Percentiles rank a stretch among this genome's conserved stretches.
Conservation (phyloP, 2,888 invertebrate species). For the Vannuccia rotundouncinata region DNA sequence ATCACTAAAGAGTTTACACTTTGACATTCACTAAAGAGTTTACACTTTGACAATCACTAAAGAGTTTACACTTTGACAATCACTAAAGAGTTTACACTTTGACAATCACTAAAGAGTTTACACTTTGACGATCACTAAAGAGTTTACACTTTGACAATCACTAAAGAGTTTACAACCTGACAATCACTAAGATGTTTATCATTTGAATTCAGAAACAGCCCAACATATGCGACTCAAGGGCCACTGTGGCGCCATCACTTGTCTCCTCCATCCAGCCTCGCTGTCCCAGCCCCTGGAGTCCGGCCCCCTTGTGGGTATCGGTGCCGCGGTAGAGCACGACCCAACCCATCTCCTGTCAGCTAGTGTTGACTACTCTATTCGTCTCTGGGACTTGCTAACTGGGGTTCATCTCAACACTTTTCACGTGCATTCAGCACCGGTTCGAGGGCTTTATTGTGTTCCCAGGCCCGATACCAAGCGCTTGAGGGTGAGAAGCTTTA, state of each 20-base stretch:
- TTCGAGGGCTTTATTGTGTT: conserved; percentile 58
- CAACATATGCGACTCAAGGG: background rate
- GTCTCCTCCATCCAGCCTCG: conserved; percentile 22
- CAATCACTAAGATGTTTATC: too few relatives aligned
- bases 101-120: too few relatives aligned
- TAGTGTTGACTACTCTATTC: conserved; percentile 93
- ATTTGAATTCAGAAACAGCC: too few relatives aligned
- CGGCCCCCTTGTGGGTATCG: background rate
- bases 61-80: too few relatives aligned
- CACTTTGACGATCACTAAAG: too few relatives aligned
- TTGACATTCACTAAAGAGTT: too few relatives aligned
- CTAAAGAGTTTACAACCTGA: too few relatives aligned
- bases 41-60: too few relatives aligned
- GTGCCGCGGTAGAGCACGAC: conserved; percentile 60
- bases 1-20: too few relatives aligned
- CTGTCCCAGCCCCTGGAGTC: background rate
- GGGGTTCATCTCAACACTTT: conserved; percentile 83
- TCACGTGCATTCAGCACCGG: conserved; percentile 94
- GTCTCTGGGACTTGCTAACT: conserved; percentile 86
- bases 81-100: too few relatives aligned
- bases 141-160: too few relatives aligned
- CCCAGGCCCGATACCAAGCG: background rate
- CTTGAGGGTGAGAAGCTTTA: background rate
- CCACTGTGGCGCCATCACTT: background rate
- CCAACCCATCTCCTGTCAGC: conserved; percentile 81